Conservation (phyloP, 2,113 vertebrate genomes). For the Ornithorhynchus anatinus region DNA sequence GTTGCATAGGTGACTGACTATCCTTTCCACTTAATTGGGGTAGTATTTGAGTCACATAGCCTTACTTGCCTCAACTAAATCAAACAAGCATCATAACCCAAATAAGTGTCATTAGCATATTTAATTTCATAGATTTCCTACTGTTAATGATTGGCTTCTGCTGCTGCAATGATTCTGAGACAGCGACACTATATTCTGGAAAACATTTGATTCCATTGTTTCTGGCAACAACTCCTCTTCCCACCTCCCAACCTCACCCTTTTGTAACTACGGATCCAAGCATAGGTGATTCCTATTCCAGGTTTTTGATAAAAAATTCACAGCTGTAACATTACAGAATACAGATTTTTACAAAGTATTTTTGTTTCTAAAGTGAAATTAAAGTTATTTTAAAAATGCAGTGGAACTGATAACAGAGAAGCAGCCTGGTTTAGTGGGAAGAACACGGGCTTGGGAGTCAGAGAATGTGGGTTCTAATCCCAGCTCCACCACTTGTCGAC, state of each 20-base stretch:
- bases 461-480: too few species aligned
- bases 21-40: not conserved
- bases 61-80: not conserved
- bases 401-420: constrained; percentile 49
- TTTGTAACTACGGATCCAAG: not conserved
- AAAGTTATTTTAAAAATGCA: constrained; percentile 41
- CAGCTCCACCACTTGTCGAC: too few species aligned
- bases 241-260: too few species aligned
- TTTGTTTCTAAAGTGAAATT: constrained; percentile 32
- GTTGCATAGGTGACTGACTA: not conserved
- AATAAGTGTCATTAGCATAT: not conserved
- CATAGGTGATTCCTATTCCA: not conserved
- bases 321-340: constrained; percentile 45
- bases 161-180: not conserved
- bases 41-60: not conserved
- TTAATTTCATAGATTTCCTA: not conserved
- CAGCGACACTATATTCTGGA: not conserved
- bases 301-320: constrained; percentile 36
- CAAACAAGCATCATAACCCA: not conserved
- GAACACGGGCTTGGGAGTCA: too few species aligned
- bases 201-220: not conserved
- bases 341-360: constrained; percentile 50
- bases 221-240: not conserved
- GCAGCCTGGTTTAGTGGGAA: too few species aligned
- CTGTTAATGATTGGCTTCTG: not conserved